Evolutionary conservation across 2,113 vertebrate species (phyloP).

Genomic region (Todiramphus chloris): DNA sequence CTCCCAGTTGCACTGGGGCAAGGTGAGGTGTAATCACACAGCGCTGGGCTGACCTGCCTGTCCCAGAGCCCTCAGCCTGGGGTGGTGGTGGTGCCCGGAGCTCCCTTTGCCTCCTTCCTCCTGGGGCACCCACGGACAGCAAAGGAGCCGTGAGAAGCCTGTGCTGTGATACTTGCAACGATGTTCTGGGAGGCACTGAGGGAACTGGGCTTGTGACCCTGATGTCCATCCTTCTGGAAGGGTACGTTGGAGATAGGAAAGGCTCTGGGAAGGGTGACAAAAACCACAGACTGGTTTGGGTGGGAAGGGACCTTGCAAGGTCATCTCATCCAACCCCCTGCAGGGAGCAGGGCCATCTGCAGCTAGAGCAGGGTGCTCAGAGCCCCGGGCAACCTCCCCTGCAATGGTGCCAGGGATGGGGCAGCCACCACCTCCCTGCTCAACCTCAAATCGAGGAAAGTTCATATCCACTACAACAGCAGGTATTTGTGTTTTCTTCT

Average conservation of each 20-base stretch:
- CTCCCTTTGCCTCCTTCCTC: not conserved
- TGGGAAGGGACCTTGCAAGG: no score
- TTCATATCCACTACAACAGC: conserved; percentile 85
- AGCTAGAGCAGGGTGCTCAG: no score
- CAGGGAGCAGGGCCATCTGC: no score
- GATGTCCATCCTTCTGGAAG: not conserved
- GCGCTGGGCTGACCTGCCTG: not conserved
- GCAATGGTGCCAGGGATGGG: no score
- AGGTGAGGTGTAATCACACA: not conserved
- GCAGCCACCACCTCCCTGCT: no score
- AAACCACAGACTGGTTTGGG: no score
- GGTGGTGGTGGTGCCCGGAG: accelerated
- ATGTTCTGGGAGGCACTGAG: not conserved
- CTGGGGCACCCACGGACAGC: not conserved
- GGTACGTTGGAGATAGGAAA: no score
- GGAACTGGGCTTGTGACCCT: not conserved
- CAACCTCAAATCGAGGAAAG: conserved; percentile 49
- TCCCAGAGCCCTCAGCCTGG: not conserved
- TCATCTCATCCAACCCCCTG: no score
- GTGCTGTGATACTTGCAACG: not conserved
- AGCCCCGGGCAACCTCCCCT: no score
- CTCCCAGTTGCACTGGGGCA: accelerated
- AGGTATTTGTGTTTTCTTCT: conserved; percentile 84
- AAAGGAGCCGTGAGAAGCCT: not conserved
- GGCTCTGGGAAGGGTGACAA: no score